Evolutionary conservation across 2,797 vertebrate species (phyloP).

Genomic region (Microtus agrestis): DNA sequence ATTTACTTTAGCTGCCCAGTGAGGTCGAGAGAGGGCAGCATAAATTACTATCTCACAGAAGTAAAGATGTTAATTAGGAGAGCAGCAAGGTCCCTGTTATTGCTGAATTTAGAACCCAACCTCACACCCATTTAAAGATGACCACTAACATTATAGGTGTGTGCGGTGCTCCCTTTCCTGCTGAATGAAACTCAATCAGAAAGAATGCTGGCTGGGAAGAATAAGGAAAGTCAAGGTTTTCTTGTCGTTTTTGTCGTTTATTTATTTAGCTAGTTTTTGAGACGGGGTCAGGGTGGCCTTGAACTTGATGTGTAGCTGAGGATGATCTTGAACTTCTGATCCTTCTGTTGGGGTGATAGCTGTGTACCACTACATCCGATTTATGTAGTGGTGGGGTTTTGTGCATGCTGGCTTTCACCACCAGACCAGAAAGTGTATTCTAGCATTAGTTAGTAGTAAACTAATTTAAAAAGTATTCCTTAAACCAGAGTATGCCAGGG

Average conservation of each 20-base stretch:
- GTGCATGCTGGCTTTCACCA: not conserved
- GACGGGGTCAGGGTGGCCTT: not conserved
- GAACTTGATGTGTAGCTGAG: not conserved
- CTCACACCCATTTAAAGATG: not conserved
- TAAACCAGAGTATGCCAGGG: not conserved
- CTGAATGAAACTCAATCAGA: not conserved
- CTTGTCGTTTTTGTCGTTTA: not conserved
- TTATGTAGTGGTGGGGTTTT: not conserved
- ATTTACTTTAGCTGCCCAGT: not conserved
- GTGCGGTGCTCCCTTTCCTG: not conserved
- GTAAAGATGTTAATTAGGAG: conserved; percentile 5
- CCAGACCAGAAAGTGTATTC: not conserved
- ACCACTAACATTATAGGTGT: not conserved
- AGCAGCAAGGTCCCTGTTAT: conserved; percentile 12
- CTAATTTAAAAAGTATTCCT: not conserved
- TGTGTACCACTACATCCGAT: not conserved
- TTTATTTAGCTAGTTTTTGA: not conserved
- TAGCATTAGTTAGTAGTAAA: not conserved
- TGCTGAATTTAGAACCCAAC: conserved; percentile 52
- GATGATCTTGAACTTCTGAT: not conserved
- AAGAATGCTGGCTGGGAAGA: conserved; percentile 5
- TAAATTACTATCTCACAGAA: conserved; percentile 24
- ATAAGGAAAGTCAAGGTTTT: conserved; percentile 17
- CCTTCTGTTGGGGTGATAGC: not conserved
- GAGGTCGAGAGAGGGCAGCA: not conserved